Conservation (phyloP, 2,888 invertebrate genomes). For the Acronicta leporina region DNA sequence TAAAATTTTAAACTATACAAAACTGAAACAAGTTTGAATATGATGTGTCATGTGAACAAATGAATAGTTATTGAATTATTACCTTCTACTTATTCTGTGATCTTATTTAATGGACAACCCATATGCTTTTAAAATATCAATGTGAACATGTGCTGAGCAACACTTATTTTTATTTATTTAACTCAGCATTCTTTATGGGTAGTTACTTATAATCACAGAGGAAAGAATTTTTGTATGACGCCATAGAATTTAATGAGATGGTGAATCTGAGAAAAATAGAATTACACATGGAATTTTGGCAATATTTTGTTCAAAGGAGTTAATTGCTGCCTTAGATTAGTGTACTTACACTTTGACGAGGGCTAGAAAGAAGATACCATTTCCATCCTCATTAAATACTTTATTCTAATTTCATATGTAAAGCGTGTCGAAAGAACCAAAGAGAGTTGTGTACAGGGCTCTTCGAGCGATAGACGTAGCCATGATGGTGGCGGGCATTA, state of each 20-base stretch:
- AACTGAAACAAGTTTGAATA: slow-evolving; percentile 43
- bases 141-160: slow-evolving; percentile 44
- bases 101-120: slow-evolving; percentile 44
- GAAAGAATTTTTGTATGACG: slow-evolving; percentile 26
- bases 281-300: slow-evolving; percentile 43
- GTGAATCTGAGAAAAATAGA: slow-evolving; percentile 40
- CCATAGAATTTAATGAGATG: slow-evolving; percentile 40
- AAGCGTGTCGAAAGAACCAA: slow-evolving; percentile 77
- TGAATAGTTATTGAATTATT: slow-evolving; percentile 51
- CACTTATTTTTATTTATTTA: slow-evolving; percentile 34
- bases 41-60: slow-evolving; percentile 46
- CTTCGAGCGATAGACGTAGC: slow-evolving; percentile 88
- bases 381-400: slow-evolving; percentile 60
- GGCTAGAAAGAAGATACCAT: slow-evolving; percentile 49
- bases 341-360: slow-evolving; percentile 47
- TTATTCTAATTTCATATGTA: slow-evolving; percentile 67
- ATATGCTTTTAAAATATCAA: slow-evolving; percentile 34
- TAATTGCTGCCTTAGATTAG: slow-evolving; percentile 40
- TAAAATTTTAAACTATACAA: slow-evolving; percentile 45
- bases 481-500: slow-evolving; percentile 89
- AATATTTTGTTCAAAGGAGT: slow-evolving; percentile 40
- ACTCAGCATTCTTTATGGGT: slow-evolving; percentile 29
- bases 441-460: slow-evolving; percentile 88
- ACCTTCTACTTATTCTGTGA: slow-evolving; percentile 44
- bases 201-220: slow-evolving; percentile 33